Conservation (phyloP, 2,888 invertebrate genomes). For the Eustalomyia histrio region DNA sequence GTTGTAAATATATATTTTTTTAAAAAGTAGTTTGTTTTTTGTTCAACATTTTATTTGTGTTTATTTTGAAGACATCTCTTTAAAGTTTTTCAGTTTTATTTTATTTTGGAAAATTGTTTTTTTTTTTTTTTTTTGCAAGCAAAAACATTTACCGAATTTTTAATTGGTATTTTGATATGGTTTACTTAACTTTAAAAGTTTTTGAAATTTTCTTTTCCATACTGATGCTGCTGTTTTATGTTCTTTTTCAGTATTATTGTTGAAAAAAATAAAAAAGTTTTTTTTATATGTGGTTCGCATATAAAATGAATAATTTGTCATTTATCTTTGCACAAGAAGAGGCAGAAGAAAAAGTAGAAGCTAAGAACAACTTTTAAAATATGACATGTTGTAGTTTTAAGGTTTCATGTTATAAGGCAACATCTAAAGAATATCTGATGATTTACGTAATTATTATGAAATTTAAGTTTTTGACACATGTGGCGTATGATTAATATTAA, state of each 20-base stretch:
- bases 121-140: not conserved
- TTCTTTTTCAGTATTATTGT: not conserved
- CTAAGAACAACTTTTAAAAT: not conserved
- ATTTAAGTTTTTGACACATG: not conserved
- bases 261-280: not conserved
- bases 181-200: slow-evolving; percentile 38
- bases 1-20: too few relatives aligned
- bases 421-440: not conserved
- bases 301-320: slow-evolving; percentile 4
- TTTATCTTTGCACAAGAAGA: not conserved
- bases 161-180: slow-evolving; percentile 58
- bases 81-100: not conserved
- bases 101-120: not conserved
- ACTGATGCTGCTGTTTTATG: not conserved
- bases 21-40: not conserved
- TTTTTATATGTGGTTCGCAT: not conserved
- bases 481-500: not conserved
- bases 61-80: not conserved
- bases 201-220: not conserved
- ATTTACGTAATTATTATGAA: not conserved
- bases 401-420: not conserved
- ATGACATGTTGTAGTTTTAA: not conserved
- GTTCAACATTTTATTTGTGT: not conserved
- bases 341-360: not conserved
- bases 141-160: slow-evolving; percentile 34